Evolutionary conservation across 2,113 vertebrate genomes (phyloP).

Genomic region (Tonatia bakeri): DNA sequence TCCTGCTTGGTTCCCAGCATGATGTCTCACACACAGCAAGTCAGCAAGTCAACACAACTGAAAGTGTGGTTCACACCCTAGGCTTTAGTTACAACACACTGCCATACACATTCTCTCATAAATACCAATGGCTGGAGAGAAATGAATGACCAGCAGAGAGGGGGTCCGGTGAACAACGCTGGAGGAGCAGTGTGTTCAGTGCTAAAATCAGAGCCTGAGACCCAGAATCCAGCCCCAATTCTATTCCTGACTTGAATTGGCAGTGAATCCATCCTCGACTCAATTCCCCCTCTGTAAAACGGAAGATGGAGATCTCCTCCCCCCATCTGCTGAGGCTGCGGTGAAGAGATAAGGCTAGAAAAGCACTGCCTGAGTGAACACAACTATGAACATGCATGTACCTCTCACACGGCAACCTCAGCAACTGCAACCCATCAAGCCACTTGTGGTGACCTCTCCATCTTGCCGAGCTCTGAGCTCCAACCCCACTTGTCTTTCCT

Average conservation of each 20-base stretch:
- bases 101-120: neutral
- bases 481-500: neutral
- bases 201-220: neutral
- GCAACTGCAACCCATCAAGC: neutral
- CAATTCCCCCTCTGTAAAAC: conserved; percentile 16
- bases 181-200: rapidly evolving
- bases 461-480: neutral
- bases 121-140: neutral
- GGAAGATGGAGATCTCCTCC: neutral
- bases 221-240: neutral
- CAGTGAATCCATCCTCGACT: neutral
- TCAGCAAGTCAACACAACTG: neutral
- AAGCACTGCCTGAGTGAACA: neutral
- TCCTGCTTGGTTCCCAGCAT: neutral
- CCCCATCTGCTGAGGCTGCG: conserved; percentile 29
- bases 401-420: neutral
- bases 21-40: neutral
- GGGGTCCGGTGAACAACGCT: rapidly evolving
- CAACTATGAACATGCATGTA: conserved; percentile 38
- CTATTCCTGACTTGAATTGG: neutral
- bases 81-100: neutral
- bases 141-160: neutral
- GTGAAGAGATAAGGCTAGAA: neutral
- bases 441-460: neutral
- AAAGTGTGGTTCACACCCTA: neutral